A percentile compares a stretch with the other conserved stretches of the same genome.
These are phyloP conservation scores for Pteronura brasiliensis DNA, from an alignment of 2,113 vertebrate genomes.

Conservation along the genomic window DNA sequence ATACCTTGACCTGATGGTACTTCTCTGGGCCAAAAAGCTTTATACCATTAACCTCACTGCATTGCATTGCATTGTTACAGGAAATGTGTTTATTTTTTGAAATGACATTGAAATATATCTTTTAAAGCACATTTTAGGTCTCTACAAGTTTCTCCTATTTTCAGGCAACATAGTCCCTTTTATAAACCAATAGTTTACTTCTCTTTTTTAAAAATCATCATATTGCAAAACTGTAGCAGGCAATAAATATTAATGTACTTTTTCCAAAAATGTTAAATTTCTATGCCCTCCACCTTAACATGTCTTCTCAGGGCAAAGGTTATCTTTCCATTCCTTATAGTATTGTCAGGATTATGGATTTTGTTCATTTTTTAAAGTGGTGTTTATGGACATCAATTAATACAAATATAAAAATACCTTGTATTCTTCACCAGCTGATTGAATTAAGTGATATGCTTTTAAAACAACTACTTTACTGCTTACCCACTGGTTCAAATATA, in stretches of 20 bases:
- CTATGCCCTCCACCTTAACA: not conserved
- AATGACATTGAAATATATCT: slow-evolving; percentile 51
- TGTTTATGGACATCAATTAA: not conserved
- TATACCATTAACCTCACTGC: slow-evolving; percentile 57
- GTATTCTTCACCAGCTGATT: not conserved
- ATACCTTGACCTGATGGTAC: not conserved
- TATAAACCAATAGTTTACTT: slow-evolving; percentile 59
- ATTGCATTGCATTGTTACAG: slow-evolving; percentile 46
- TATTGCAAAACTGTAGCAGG: slow-evolving; percentile 28
- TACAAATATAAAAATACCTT: not conserved
- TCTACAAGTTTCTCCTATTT: slow-evolving; percentile 34
- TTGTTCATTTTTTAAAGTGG: not conserved
- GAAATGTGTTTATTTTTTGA: slow-evolving; percentile 68
- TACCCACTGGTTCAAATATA: not conserved
- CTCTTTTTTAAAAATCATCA: not conserved
- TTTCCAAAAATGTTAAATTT: slow-evolving; percentile 2
- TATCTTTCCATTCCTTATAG: not conserved
- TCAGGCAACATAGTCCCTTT: slow-evolving; percentile 45
- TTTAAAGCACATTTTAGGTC: slow-evolving; percentile 38
- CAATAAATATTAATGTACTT: not conserved
- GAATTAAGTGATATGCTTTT: not conserved
- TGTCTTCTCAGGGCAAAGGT: not conserved
- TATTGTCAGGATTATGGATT: not conserved
- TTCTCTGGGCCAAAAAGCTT: slow-evolving; percentile 45
- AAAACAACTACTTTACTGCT: not conserved